phyloP scores from a whole-genome alignment of 2,888 invertebrate genomes.

The Ennomos quercinarius region DNA sequence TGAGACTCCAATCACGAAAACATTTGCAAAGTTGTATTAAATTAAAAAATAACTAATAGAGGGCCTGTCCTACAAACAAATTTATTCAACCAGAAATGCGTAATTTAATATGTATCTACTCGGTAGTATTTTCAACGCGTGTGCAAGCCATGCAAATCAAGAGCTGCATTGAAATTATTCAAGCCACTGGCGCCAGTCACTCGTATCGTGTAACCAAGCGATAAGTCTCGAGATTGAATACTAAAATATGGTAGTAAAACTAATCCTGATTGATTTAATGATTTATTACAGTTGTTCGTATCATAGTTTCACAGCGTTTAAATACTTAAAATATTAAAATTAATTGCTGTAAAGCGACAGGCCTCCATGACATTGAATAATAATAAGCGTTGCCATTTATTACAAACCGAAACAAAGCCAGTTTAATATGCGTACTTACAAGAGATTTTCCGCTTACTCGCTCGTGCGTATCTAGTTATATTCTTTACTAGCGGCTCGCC shows the following conservation, averaged over 20 bases:
- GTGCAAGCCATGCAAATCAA: constrained; percentile 41
- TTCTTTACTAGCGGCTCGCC: too few relatives aligned
- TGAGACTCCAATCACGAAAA: too few relatives aligned
- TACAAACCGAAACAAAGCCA: constrained; percentile 54
- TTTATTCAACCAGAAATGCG: constrained; percentile 24
- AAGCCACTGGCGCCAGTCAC: constrained; percentile 36
- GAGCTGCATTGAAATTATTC: constrained; percentile 33
- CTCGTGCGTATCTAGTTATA: constrained; percentile 51
- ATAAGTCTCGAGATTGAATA: constrained; percentile 14
- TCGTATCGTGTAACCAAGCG: constrained; percentile 16
- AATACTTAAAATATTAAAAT: constrained; percentile 56
- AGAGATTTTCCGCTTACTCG: constrained; percentile 45
- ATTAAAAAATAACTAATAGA: constrained; percentile 5
- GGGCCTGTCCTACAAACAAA: constrained; percentile 30
- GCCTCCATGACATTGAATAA: constrained; percentile 56
- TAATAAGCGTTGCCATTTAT: constrained; percentile 50
- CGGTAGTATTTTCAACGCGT: constrained; percentile 32
- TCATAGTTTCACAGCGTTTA: constrained; percentile 47
- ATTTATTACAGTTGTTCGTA: constrained; percentile 18
- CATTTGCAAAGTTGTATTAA: constrained; percentile 8
- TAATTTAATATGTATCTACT: constrained; percentile 27
- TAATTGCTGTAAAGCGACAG: constrained; percentile 57
- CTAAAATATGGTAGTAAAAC: constrained; percentile 16
- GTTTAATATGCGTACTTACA: constrained; percentile 53
- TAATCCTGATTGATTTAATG: constrained; percentile 16